Evolutionary conservation across 1,140 invertebrate genomes (phyloP).

Genomic region (Ceratina japonica): DNA sequence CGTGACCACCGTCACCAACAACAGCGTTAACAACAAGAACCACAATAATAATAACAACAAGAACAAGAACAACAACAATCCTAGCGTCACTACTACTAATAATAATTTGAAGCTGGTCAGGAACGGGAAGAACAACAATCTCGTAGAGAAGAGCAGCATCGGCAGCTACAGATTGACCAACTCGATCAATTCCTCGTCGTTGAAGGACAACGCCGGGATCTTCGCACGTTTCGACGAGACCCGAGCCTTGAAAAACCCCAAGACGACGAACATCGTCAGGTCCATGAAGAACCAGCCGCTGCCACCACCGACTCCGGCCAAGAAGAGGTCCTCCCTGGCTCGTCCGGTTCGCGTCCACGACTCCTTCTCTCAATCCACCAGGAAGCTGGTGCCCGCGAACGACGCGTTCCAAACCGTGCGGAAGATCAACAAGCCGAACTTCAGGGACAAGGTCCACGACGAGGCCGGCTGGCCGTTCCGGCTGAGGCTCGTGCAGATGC

Average conservation of each 20-base stretch:
- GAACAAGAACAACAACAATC: conserved; percentile 46
- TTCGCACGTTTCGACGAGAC: conserved; percentile 23
- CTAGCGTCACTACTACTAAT: conserved; percentile 46
- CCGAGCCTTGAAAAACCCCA: conserved; percentile 47
- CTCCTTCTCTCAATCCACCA: conserved; percentile 66
- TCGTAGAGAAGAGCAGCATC: conserved; percentile 22
- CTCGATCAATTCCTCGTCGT: conserved; percentile 18
- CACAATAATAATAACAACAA: conserved; percentile 17
- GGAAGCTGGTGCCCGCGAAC: conserved; percentile 48
- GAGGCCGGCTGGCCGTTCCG: conserved; percentile 71
- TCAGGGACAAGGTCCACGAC: conserved; percentile 59
- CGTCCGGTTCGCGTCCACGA: conserved; percentile 74
- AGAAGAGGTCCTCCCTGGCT: conserved; percentile 73
- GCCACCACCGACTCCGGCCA: conserved; percentile 62
- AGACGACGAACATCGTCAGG: conserved; percentile 40
- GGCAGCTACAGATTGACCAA: conserved; percentile 31
- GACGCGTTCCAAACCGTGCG: conserved; percentile 37
- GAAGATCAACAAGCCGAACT: conserved; percentile 44
- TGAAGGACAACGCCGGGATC: conserved; percentile 12
- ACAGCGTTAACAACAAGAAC: conserved; percentile 46
- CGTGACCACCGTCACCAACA: conserved; percentile 67
- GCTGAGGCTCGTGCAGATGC: conserved; percentile 73
- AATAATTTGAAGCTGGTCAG: conserved; percentile 15
- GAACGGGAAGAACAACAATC: conserved; percentile 22
- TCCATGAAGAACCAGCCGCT: conserved; percentile 42